These are phyloP conservation scores for Rousettus leschenaultii DNA, from an alignment of 2,113 vertebrate genomes.

Conservation along the genomic window DNA sequence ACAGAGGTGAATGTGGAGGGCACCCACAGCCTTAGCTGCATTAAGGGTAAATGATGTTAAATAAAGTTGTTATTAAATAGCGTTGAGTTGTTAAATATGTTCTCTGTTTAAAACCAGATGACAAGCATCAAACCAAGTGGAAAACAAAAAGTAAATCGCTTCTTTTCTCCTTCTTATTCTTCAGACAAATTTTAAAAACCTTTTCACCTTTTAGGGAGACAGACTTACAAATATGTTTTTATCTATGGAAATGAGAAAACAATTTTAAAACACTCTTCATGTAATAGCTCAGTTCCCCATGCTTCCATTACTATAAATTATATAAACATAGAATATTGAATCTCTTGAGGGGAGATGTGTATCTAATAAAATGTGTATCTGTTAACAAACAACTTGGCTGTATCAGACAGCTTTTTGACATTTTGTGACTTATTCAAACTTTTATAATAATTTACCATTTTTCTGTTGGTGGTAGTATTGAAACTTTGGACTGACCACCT, in stretches of 20 bases:
- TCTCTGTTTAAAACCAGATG: neutral
- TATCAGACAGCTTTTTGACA: neutral
- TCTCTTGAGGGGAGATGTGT: neutral
- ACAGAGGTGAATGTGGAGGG: neutral
- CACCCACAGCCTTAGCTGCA: neutral
- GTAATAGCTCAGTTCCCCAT: neutral
- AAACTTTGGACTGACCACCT: neutral
- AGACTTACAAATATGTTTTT: neutral
- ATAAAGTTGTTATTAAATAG: neutral
- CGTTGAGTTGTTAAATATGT: neutral
- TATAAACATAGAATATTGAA: neutral
- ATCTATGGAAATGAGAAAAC: neutral
- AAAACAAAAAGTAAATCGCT: neutral
- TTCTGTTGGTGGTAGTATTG: neutral
- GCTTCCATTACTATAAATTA: neutral
- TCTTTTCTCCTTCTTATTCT: neutral
- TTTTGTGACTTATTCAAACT: neutral
- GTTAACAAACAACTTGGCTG: neutral
- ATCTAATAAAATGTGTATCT: neutral
- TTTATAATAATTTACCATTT: neutral
- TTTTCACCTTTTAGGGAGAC: neutral
- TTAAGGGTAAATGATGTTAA: neutral
- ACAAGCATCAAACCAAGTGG: neutral
- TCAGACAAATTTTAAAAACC: neutral
- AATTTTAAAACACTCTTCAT: neutral